Evolutionary conservation across 2,113 vertebrate species (phyloP), one percentile per base, ranked within the genome.

Genomic region (Anoura caudifer): DNA sequence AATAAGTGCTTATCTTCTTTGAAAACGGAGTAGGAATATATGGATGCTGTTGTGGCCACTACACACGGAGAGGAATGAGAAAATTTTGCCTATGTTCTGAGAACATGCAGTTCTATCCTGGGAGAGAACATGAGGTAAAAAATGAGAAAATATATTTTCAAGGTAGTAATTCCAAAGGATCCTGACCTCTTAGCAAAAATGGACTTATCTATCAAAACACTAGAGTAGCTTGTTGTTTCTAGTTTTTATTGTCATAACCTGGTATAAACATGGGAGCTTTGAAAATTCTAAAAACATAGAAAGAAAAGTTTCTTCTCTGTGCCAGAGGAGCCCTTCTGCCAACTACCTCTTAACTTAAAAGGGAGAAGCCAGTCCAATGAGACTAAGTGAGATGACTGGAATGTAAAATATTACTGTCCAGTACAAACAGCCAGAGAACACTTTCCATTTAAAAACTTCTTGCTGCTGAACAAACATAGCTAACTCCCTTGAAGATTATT

Each of bases 321-420:
- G 75, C 91, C 91, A 95, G 41, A 10, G 12, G 33, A 86, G 31
- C 72, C 33, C 59, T 50, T 91, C 85, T 90, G 56, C 94, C 90
- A 95, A 80, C 61, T 54, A 93, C 83, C 63, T 95, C 92, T 93
- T 95, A 67, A 92, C 41, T 90, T 76, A 95, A 86, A 94, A 95
- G 47, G 26, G 50, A 89, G 47, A 95, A 90, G 67, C 26, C 50
- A 67, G 61, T 95, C 90, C 83, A 90, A 76, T 19, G 47, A 72
- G 26, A 94, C 38, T 67, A 84, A 94, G 36, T 45, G 94, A 92
- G 59, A 84, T 81, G 95, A 33, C 59, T 43, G 47, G 70, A 97
- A 96, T 56, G 67, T 69, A 77, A 95, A 84, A 50, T 50, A 20
- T 59, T 31, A 82, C 56, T 95, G 65, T 90, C 92, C 79, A 95